A percentile compares a stretch with the other conserved stretches of the same genome.
These are phyloP conservation scores for Jordanella pulchra DNA, from an alignment of 2,797 vertebrate genomes.

Conservation along the genomic window DNA sequence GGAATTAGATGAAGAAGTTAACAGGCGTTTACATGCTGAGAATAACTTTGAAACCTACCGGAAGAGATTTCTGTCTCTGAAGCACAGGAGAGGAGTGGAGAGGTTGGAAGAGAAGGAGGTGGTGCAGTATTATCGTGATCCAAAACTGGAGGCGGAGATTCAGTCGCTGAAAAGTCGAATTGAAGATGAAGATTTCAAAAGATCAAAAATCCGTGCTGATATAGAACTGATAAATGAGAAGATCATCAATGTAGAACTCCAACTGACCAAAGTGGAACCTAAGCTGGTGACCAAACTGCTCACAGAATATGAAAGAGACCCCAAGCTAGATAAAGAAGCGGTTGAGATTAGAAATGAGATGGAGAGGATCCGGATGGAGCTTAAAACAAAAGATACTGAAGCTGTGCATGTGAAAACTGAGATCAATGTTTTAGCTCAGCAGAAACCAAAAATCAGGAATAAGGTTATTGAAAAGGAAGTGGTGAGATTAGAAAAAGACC, in stretches of 20 bases:
- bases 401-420: conserved; percentile 81
- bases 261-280: conserved; percentile 77
- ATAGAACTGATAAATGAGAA: conserved; percentile 80
- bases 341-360: conserved; percentile 84
- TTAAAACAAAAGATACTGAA: conserved; percentile 66
- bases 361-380: conserved; percentile 73
- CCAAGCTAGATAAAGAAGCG: conserved; percentile 84
- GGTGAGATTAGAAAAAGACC: conserved; percentile 89
- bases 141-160: conserved; percentile 83
- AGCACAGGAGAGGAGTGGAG: conserved; percentile 88
- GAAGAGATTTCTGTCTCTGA: conserved; percentile 83
- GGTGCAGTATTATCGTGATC: conserved; percentile 90
- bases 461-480: conserved; percentile 91
- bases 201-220: conserved; percentile 73
- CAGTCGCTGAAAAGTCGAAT: conserved; percentile 74
- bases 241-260: conserved; percentile 77
- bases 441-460: conserved; percentile 84
- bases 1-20: conserved; percentile 83
- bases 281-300: conserved; percentile 89
- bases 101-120: conserved; percentile 92
- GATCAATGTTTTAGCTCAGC: conserved; percentile 82
- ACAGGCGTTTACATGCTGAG: conserved; percentile 80
- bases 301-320: conserved; percentile 90
- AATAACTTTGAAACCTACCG: conserved; percentile 82
- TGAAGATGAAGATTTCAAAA: conserved; percentile 79